Conservation (phyloP, 2,113 vertebrate species). For the Mus spicilegus region DNA sequence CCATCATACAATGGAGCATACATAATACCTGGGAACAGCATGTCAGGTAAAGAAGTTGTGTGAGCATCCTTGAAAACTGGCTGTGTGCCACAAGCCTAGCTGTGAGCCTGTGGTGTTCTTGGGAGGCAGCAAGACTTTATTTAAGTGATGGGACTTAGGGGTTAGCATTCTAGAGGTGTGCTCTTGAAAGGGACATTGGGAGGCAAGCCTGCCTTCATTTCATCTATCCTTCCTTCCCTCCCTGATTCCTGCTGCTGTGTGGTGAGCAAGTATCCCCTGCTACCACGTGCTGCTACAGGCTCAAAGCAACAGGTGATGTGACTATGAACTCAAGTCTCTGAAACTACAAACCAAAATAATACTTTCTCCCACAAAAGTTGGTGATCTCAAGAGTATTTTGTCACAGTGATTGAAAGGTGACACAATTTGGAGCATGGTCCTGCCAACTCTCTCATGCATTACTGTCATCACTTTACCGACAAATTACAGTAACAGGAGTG, state of each 20-base stretch:
- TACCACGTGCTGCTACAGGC: not conserved
- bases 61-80: not conserved
- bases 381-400: not conserved
- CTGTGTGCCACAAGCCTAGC: too few relatives aligned
- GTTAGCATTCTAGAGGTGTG: not conserved
- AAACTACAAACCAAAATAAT: not conserved
- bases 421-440: not conserved
- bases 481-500: too few relatives aligned
- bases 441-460: accelerated
- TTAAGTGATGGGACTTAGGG: too few relatives aligned
- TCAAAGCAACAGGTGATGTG: not conserved
- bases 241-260: not conserved
- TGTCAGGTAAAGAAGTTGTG: too few relatives aligned
- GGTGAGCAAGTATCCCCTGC: not conserved
- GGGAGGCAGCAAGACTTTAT: not conserved
- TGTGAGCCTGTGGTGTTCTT: not conserved
- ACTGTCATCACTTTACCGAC: too few relatives aligned
- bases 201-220: not conserved
- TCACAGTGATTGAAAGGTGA: not conserved
- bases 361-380: not conserved
- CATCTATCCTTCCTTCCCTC: not conserved
- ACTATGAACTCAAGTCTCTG: not conserved
- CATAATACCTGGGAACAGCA: too few relatives aligned
- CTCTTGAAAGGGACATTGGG: too few relatives aligned
- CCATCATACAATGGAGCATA: not conserved